These are phyloP conservation scores for Chlorodrepanis virens DNA, from an alignment of 2,113 vertebrate genomes.

Conservation along the genomic window DNA sequence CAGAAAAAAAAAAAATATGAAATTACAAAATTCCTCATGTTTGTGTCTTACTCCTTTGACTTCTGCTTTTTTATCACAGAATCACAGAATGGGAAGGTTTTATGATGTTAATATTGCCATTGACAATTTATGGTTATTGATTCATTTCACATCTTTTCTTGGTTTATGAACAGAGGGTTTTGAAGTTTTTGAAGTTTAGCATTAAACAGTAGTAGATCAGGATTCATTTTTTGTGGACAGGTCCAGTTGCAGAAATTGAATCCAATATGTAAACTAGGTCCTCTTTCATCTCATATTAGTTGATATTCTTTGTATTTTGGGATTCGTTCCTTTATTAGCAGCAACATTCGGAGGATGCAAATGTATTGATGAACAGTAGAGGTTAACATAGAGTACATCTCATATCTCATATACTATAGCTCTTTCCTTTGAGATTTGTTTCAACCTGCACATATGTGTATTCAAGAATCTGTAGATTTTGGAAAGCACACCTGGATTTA, in stretches of 20 bases:
- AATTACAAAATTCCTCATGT: neutral
- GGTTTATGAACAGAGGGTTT: neutral
- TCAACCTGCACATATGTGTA: neutral
- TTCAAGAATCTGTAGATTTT: neutral
- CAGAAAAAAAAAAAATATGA: neutral
- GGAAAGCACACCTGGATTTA: neutral
- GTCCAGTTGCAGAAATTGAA: neutral
- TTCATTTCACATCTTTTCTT: neutral
- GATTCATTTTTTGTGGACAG: neutral
- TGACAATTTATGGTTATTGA: neutral
- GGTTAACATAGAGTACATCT: neutral
- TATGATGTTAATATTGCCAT: neutral
- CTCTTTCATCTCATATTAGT: neutral
- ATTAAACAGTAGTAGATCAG: neutral
- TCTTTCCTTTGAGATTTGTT: neutral
- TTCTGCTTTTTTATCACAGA: neutral
- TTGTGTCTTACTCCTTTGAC: neutral
- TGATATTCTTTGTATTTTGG: neutral
- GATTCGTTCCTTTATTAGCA: neutral
- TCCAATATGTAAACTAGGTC: neutral
- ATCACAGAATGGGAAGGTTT: neutral
- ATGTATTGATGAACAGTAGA: neutral
- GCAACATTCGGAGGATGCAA: neutral
- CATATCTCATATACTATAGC: neutral
- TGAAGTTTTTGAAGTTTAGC: neutral